Conservation (phyloP, 2,797 vertebrate genomes). For the Trichosurus vulpecula region DNA sequence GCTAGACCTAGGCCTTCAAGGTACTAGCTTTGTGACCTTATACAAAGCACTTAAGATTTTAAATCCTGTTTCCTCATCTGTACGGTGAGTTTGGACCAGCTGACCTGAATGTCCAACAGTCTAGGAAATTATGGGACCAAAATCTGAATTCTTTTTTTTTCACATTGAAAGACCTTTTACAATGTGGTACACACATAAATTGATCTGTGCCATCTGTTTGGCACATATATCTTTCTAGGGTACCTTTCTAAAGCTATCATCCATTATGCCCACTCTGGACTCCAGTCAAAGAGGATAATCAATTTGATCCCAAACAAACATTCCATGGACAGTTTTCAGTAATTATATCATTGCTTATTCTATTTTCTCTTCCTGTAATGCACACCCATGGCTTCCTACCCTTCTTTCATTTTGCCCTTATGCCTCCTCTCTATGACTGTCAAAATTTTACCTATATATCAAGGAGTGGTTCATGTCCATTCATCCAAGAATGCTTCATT, state of each 20-base stretch:
- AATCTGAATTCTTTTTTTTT: background rate
- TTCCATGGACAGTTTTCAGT: background rate
- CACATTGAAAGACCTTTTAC: background rate
- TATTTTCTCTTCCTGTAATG: background rate
- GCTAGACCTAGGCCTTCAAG: background rate
- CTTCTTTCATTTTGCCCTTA: background rate
- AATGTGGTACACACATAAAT: background rate
- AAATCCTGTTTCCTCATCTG: background rate
- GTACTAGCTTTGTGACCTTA: background rate
- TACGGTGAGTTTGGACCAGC: background rate
- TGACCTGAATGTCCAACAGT: background rate
- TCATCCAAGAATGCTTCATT: background rate
- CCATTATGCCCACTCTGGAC: background rate
- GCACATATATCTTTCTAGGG: too few relatives aligned
- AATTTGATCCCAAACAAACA: background rate
- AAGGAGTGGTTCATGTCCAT: background rate
- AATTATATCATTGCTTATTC: background rate
- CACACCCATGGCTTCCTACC: background rate
- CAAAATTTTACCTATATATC: background rate
- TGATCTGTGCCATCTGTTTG: too few relatives aligned
- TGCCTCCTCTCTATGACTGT: background rate
- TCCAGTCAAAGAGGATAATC: background rate
- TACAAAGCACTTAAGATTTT: background rate
- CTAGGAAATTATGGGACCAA: background rate
- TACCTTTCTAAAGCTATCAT: background rate